Conservation (phyloP, 2,113 vertebrate species). For the Rhipidura dahli region DNA sequence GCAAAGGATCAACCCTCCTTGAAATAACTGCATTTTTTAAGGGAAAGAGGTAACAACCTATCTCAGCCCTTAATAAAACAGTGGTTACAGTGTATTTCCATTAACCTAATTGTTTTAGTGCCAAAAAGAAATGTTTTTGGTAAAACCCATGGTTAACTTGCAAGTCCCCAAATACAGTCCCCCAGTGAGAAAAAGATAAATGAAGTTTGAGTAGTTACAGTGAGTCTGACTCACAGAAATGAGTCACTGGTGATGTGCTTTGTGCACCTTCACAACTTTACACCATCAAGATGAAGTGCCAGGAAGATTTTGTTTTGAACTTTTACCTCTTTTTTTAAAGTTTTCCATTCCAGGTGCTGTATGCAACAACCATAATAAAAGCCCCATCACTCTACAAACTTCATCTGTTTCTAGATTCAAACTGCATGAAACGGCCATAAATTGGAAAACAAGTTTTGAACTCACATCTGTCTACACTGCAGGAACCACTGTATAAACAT, state of each 20-base stretch:
- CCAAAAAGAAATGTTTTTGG: neutral
- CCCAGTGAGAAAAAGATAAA: neutral
- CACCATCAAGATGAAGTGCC: neutral
- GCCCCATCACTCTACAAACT: neutral
- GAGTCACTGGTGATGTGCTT: neutral
- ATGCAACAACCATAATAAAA: neutral
- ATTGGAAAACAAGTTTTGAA: neutral
- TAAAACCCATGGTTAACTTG: neutral
- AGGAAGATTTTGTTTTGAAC: neutral
- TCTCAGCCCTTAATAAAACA: neutral
- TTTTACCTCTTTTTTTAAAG: neutral
- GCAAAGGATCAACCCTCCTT: neutral
- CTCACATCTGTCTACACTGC: neutral
- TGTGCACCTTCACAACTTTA: neutral
- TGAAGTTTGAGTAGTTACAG: neutral
- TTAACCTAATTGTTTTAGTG: neutral
- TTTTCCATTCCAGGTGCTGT: neutral
- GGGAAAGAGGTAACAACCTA: neutral
- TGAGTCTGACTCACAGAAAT: neutral
- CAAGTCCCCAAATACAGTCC: neutral
- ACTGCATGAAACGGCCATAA: neutral
- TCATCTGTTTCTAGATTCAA: neutral
- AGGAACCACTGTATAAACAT: neutral
- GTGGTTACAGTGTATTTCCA: neutral
- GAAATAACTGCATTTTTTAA: neutral